Evolutionary conservation across 2,888 invertebrate genomes (phyloP).

Genomic region (Eupithecia vulgata): DNA sequence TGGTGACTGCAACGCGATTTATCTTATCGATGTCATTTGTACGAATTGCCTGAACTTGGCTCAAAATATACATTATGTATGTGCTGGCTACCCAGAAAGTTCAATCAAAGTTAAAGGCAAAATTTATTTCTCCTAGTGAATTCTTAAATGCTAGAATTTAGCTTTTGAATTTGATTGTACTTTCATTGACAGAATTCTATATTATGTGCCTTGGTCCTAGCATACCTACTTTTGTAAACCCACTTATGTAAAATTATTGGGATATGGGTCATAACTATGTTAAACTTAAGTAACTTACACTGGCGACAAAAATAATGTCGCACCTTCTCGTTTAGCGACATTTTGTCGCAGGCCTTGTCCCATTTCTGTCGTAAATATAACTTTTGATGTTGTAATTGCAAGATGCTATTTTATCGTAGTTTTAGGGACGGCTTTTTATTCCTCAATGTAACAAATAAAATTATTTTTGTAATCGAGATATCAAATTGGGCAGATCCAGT

Average conservation of each 20-base stretch:
- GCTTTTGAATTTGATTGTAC: neutral
- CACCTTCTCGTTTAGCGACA: neutral
- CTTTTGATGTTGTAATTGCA: slow-evolving; percentile 30
- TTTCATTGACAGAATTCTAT: neutral
- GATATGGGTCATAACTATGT: neutral
- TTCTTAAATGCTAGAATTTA: neutral
- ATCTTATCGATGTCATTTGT: neutral
- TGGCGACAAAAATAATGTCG: neutral
- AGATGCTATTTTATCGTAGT: slow-evolving; percentile 38
- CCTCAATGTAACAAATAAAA: slow-evolving; percentile 60
- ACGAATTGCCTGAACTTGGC: neutral
- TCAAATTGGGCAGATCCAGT: slow-evolving; percentile 59
- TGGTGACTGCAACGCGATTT: neutral
- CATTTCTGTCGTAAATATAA: slow-evolving; percentile 5
- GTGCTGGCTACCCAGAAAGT: neutral
- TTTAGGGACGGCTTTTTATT: slow-evolving; percentile 47
- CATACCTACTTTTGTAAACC: neutral
- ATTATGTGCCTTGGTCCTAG: neutral
- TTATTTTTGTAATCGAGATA: slow-evolving; percentile 77
- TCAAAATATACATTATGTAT: neutral
- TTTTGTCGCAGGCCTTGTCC: neutral
- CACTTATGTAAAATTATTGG: neutral
- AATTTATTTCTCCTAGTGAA: neutral
- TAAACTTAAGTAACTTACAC: neutral
- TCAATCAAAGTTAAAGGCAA: neutral